These are phyloP conservation scores for Elachura formosa DNA, from an alignment of 2,113 vertebrate genomes.

Conservation along the genomic window DNA sequence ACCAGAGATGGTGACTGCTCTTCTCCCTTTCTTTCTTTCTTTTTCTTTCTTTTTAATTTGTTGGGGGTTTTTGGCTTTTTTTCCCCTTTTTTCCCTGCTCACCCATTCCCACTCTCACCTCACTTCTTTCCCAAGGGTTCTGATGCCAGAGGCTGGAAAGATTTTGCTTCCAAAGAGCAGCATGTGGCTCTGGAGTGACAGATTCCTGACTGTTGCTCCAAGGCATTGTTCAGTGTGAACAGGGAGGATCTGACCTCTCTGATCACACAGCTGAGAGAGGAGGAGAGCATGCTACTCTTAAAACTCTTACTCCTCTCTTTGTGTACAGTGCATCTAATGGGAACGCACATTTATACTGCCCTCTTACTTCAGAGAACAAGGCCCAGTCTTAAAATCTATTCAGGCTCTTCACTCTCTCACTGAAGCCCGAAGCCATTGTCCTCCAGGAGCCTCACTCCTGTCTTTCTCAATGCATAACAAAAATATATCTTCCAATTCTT, in stretches of 20 bases:
- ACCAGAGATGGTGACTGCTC: neutral
- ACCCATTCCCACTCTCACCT: neutral
- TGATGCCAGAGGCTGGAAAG: constrained; percentile 48
- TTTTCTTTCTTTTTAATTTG: neutral
- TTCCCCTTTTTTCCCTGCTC: rapidly evolving
- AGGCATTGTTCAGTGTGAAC: constrained; percentile 51
- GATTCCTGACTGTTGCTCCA: constrained; percentile 61
- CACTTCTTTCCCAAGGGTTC: neutral
- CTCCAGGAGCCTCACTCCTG: neutral
- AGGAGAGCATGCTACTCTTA: constrained; percentile 30
- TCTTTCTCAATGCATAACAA: neutral
- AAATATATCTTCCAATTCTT: neutral
- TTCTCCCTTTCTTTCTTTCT: neutral
- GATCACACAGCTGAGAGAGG: constrained; percentile 47
- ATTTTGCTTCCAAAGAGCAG: constrained; percentile 64
- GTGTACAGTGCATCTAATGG: neutral
- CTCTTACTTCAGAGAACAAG: neutral
- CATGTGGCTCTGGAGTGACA: constrained; percentile 60
- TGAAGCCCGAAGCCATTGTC: neutral
- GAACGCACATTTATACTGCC: neutral
- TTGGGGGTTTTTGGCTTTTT: neutral
- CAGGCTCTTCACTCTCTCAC: neutral
- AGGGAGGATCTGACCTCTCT: constrained; percentile 53
- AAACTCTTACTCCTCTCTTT: constrained; percentile 11
- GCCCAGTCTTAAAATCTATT: neutral